A percentile compares a stretch with the other conserved stretches of the same genome.
These are phyloP conservation scores for Pangasius djambal DNA, from an alignment of 2,797 vertebrate species.

Conservation along the genomic window DNA sequence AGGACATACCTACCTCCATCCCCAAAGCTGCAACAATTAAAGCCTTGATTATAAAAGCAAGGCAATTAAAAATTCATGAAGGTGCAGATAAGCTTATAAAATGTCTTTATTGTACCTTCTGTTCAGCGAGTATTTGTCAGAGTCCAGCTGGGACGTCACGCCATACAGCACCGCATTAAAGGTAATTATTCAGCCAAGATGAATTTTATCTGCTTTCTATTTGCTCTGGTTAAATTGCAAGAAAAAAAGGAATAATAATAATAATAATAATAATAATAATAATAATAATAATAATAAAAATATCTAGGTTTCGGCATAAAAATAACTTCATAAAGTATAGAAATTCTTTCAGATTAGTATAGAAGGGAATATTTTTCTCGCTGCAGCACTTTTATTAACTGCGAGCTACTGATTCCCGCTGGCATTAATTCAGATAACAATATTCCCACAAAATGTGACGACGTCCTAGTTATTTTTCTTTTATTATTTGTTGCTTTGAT, in stretches of 20 bases:
- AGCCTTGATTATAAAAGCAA: background rate
- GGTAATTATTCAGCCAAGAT: background rate
- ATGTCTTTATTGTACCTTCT: conserved; percentile 36
- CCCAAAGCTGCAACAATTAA: conserved; percentile 5
- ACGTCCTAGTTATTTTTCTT: background rate
- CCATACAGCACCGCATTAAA: background rate
- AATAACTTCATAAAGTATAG: background rate
- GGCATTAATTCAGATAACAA: background rate
- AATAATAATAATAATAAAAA: background rate
- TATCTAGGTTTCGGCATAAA: background rate
- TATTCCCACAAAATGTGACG: background rate
- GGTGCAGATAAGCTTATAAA: conserved; percentile 41
- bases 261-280: background rate
- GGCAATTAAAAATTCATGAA: conserved; percentile 45
- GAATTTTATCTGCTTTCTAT: background rate
- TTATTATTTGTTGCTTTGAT: background rate
- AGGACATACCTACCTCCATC: background rate
- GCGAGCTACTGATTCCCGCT: background rate
- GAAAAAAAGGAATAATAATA: background rate
- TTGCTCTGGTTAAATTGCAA: conserved; percentile 1
- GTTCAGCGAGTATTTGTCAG: background rate
- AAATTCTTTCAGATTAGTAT: background rate
- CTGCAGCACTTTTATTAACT: background rate
- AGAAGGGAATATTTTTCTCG: background rate
- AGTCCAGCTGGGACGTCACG: conserved; percentile 11